Percentiles rank a stretch among this genome's conserved stretches.
Conservation (phyloP, 2,797 vertebrate species). For the Pantherophis vulpinus region DNA sequence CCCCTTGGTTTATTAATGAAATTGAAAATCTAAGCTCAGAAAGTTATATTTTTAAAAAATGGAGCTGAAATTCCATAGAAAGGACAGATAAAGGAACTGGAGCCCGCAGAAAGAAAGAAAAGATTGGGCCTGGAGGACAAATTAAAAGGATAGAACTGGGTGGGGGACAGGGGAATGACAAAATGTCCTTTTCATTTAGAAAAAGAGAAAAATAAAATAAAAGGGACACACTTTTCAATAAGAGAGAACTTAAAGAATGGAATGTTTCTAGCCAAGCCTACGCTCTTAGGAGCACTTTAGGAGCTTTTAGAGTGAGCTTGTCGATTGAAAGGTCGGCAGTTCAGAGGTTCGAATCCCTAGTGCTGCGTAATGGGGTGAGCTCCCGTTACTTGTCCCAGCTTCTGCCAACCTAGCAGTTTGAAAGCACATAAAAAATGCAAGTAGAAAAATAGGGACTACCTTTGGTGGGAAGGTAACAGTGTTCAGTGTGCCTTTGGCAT, state of each 20-base stretch:
- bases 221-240: neutral
- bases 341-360: too few relatives aligned
- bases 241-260: neutral
- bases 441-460: too few relatives aligned
- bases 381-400: too few relatives aligned
- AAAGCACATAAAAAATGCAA: too few relatives aligned
- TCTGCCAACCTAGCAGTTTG: too few relatives aligned
- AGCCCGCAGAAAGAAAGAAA: neutral
- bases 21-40: neutral
- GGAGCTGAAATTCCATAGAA: neutral
- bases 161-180: accelerated
- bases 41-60: neutral
- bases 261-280: neutral
- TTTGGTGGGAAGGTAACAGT: too few relatives aligned
- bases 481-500: too few relatives aligned
- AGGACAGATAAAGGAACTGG: neutral
- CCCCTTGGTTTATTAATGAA: neutral
- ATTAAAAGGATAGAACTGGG: neutral
- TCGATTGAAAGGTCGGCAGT: too few relatives aligned
- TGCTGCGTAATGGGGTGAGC: too few relatives aligned
- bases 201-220: neutral
- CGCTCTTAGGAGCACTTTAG: neutral
- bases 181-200: neutral
- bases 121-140: neutral
- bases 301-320: neutral